Percentiles rank a stretch among this genome's conserved stretches.
phyloP scores from a whole-genome alignment of 1,140 invertebrate genomes.

The Cepaea nemoralis region DNA sequence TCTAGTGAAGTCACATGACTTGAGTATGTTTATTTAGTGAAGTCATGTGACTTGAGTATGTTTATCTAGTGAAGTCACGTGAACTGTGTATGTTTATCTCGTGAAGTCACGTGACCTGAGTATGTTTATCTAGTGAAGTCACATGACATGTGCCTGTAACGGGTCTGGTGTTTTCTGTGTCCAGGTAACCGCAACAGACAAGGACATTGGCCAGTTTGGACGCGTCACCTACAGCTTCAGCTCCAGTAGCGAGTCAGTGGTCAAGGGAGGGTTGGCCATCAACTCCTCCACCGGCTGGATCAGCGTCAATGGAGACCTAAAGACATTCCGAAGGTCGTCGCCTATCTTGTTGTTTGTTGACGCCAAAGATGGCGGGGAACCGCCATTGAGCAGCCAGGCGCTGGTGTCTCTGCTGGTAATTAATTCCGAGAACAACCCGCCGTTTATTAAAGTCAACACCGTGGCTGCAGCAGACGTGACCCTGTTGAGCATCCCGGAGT shows the following conservation, averaged over 20 bases:
- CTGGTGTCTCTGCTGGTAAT: constrained; percentile 86
- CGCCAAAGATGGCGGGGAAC: constrained; percentile 90
- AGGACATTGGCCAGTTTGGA: constrained; percentile 85
- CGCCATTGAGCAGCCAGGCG: constrained; percentile 88
- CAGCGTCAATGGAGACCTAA: constrained; percentile 40
- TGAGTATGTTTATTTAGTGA: too few relatives aligned
- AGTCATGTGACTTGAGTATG: too few relatives aligned
- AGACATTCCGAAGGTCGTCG: neutral
- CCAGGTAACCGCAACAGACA: constrained; percentile 82
- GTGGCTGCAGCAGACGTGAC: constrained; percentile 44
- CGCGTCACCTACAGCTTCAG: constrained; percentile 82
- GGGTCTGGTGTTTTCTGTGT: constrained; percentile 21
- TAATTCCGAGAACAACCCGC: constrained; percentile 55
- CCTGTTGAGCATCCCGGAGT: constrained; percentile 76
- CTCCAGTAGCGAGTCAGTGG: constrained; percentile 49
- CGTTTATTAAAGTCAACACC: constrained; percentile 77
- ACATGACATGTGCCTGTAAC: too few relatives aligned
- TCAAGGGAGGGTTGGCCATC: constrained; percentile 51
- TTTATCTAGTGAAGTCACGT: too few relatives aligned
- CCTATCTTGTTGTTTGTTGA: constrained; percentile 83
- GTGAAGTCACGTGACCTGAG: too few relatives aligned
- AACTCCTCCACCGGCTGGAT: constrained; percentile 55
- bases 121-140: too few relatives aligned
- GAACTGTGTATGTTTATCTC: too few relatives aligned
- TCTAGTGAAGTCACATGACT: too few relatives aligned